Percentiles rank a stretch among this genome's conserved stretches.
Evolutionary conservation across 1,140 invertebrate species (phyloP).

Genomic region (Drosophila triauraria): DNA sequence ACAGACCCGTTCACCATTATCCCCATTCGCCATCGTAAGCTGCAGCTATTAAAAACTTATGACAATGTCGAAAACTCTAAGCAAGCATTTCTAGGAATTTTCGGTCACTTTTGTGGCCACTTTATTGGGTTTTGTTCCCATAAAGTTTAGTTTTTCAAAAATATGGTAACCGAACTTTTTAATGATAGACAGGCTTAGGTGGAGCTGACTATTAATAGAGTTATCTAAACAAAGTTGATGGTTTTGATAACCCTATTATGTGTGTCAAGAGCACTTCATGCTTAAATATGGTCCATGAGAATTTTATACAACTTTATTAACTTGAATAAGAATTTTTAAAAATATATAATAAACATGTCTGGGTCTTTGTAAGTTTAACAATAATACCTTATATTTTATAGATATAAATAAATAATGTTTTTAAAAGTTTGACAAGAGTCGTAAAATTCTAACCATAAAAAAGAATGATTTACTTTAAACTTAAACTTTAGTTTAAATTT

Average conservation of each 20-base stretch:
- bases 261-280: not conserved
- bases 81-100: conserved; percentile 33
- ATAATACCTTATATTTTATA: too few relatives aligned
- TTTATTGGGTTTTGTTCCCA: conserved; percentile 35
- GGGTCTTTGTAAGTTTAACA: too few relatives aligned
- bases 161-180: conserved; percentile 17
- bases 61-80: conserved; percentile 61
- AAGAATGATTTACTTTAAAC: too few relatives aligned
- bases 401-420: too few relatives aligned
- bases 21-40: conserved; percentile 41
- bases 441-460: too few relatives aligned
- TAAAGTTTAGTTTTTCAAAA: conserved; percentile 20
- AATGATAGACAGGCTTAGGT: conserved; percentile 19
- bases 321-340: too few relatives aligned
- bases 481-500: too few relatives aligned
- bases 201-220: conserved; percentile 1
- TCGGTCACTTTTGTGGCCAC: conserved; percentile 32
- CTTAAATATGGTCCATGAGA: not conserved
- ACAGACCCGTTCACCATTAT: conserved; percentile 15
- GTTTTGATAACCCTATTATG: conserved; percentile 5
- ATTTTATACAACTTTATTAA: too few relatives aligned
- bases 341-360: too few relatives aligned
- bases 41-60: conserved; percentile 71
- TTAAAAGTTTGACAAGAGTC: too few relatives aligned
- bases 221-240: not conserved